These are phyloP conservation scores for Synanceia verrucosa DNA, from an alignment of 2,797 vertebrate genomes.

Conservation along the genomic window DNA sequence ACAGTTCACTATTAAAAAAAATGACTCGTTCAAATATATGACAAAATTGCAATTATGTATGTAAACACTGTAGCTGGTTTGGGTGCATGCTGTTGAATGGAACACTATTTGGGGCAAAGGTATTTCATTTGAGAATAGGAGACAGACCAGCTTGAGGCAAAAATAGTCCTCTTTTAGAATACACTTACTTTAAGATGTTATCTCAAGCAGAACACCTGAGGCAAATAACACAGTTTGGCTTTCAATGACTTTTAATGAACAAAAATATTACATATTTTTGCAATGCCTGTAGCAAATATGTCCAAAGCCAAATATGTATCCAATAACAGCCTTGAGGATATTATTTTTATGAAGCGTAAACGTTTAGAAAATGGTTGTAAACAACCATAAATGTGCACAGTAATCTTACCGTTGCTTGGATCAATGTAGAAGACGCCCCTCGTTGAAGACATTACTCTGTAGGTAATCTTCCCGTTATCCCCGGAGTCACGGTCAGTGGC, in stretches of 20 bases:
- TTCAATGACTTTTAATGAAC: conserved; percentile 50
- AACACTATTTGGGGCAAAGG: conserved; percentile 4
- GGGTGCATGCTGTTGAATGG: not conserved
- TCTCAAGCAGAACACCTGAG: conserved; percentile 49
- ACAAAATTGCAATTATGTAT: not conserved
- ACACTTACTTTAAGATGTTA: conserved; percentile 41
- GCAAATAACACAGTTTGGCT: conserved; percentile 44
- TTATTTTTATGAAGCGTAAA: conserved; percentile 21
- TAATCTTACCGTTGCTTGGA: conserved; percentile 88
- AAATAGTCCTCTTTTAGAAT: conserved; percentile 32
- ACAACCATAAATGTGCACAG: conserved; percentile 24
- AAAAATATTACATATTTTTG: conserved; percentile 52
- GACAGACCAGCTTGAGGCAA: conserved; percentile 5
- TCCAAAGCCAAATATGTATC: conserved; percentile 29
- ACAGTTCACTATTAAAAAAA: conserved; percentile 11
- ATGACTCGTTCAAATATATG: conserved; percentile 9
- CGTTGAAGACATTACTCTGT: conserved; percentile 85
- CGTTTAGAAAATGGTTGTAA: conserved; percentile 18
- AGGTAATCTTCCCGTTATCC: conserved; percentile 90
- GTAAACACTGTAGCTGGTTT: conserved; percentile 6
- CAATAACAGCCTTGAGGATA: conserved; percentile 11
- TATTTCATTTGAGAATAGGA: conserved; percentile 11
- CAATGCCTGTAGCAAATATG: conserved; percentile 37
- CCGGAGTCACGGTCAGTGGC: conserved; percentile 92
- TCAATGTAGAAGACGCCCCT: conserved; percentile 87